Evolutionary conservation across 2,888 invertebrate genomes (phyloP).

Genomic region (Netelia melanura): DNA sequence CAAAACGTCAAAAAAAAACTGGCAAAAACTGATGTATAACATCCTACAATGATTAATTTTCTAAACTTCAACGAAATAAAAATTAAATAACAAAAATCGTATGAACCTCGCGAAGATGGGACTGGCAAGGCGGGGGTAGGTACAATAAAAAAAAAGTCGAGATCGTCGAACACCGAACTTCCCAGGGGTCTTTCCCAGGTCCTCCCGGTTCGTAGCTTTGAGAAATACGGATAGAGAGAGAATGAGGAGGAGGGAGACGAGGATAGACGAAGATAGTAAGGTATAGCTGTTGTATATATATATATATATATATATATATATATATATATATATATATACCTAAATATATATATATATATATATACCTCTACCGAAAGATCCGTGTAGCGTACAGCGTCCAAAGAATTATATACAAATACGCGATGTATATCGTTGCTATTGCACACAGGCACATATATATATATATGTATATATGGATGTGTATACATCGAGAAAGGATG

Average conservation of each 20-base stretch:
- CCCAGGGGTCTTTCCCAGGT: slow-evolving; percentile 43
- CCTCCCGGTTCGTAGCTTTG: slow-evolving; percentile 14
- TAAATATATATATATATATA: slow-evolving; percentile 4
- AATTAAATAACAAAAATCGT: slow-evolving; percentile 19
- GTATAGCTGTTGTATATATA: neutral
- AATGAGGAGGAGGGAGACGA: neutral
- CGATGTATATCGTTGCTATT: neutral
- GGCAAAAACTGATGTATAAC: no score
- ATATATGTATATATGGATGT: slow-evolving; percentile 19
- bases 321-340: slow-evolving; percentile 13
- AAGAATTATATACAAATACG: slow-evolving; percentile 33
- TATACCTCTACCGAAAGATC: neutral
- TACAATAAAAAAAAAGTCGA: slow-evolving; percentile 42
- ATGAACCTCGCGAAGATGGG: slow-evolving; percentile 1
- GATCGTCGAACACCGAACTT: slow-evolving; percentile 13
- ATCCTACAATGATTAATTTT: no score
- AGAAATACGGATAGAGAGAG: neutral
- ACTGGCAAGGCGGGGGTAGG: neutral
- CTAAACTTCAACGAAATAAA: neutral
- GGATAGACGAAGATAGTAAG: slow-evolving; percentile 1
- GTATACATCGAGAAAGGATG: neutral
- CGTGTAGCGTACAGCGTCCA: slow-evolving; percentile 2
- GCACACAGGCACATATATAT: neutral
- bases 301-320: slow-evolving; percentile 18
- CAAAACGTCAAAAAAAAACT: neutral